Evolutionary conservation across 2,113 vertebrate genomes (phyloP).

Genomic region (Pseudolaguvia tuberculata): DNA sequence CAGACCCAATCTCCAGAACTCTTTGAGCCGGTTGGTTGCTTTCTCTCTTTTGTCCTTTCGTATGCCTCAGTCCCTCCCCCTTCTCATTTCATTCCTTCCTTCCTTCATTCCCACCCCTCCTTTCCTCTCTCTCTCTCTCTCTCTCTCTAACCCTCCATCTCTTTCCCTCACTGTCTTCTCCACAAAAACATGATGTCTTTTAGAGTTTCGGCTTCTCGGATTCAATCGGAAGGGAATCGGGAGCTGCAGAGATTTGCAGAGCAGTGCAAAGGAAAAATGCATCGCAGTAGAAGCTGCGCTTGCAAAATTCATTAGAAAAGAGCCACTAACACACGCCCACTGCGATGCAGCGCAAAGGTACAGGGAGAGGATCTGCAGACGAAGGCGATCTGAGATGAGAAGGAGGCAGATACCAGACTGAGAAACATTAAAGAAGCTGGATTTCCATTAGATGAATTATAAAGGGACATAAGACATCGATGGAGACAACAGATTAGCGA

Average conservation of each 20-base stretch:
- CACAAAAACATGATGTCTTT: background rate
- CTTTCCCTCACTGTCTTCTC: background rate
- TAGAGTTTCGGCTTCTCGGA: background rate
- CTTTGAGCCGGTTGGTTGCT: slow-evolving; percentile 60
- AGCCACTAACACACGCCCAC: slow-evolving; percentile 1
- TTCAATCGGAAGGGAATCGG: background rate
- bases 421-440: background rate
- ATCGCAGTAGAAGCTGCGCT: background rate
- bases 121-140: slow-evolving; percentile 46
- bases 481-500: background rate
- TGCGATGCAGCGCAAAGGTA: background rate
- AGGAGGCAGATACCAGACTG: background rate
- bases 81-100: slow-evolving; percentile 13
- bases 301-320: slow-evolving; percentile 14
- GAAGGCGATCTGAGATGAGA: background rate
- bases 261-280: background rate
- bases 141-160: slow-evolving; percentile 1
- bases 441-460: background rate
- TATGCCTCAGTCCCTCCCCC: slow-evolving; percentile 22
- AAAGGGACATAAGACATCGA: background rate
- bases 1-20: slow-evolving; percentile 49
- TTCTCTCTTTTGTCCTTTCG: slow-evolving; percentile 42
- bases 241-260: background rate
- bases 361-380: background rate
- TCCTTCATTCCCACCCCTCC: slow-evolving; percentile 21